Base-by-base conservation (phyloP, 2,113 vertebrate species). In the Rattus rattus region DNA sequence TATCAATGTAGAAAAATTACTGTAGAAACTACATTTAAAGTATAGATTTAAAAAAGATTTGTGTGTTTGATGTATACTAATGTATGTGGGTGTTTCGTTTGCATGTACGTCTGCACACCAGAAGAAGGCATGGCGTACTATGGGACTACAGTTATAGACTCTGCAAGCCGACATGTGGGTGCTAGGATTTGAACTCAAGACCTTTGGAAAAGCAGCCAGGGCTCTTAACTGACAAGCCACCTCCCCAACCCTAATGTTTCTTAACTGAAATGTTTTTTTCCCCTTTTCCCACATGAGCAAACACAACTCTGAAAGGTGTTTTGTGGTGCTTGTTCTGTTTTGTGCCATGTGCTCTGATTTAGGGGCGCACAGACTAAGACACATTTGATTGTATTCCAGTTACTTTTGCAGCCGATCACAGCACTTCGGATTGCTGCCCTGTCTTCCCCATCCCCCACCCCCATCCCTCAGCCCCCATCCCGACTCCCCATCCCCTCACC, bases 201-300 rank as follows among this genome's bases (percentile, higher is more conserved):
- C 17, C 70, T 73, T 36, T 73, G 70, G 16, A 20, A 73, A 14
- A 73, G 36, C 7, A 36, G 36, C 36, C 36, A 73, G 70, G n/a
- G 17, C 36, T 75, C 72, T 75, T 75, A 75, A 75, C 72, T 24
- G n/a, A 39, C 14, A 22, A 75, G 72, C n/a, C 28, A 63, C 7
- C 17, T 39, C 54, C 76, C 26, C 13, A 79, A 14, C 49, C 16
- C 10, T 28, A 5, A 6, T 26, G 16, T 77, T 89, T 93, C 90
- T 85, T 63, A 81, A 93, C 52, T 76, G 83, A 61, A 80, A 16
- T n/a, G 49, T 72, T 93, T 88, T 92, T 95, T 70, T 56, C 30
- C 67, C 6, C 65, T 88, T 79, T 88, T 36, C 69, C 83, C 92
- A 28, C 33, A 72, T 5, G 67, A 54, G 19, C 63, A 91, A 95